Base-by-base conservation (phyloP, 2,113 vertebrate species). In the Bambusicola thoracicus region DNA sequence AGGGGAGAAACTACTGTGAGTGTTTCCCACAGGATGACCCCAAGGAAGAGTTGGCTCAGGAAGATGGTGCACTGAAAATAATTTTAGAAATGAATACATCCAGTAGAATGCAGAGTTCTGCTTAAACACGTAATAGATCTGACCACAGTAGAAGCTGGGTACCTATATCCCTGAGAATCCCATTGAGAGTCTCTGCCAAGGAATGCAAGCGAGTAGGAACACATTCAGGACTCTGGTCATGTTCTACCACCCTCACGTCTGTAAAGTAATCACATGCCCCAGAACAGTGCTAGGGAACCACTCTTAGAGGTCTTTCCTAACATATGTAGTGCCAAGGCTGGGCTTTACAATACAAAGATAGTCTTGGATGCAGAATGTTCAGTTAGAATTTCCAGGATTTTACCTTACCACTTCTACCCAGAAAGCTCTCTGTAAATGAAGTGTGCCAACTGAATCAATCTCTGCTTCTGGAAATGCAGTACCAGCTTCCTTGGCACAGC, bases 401-500 rank as follows among this genome's bases (percentile, higher is more conserved):
- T 74, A 44, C 34, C 36, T 92, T 56, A 40, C 13, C 32, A 25
- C 11, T 46, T 14, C 29, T 65, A 63, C 67, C 22, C 68, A 83
- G 29, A 83, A 85, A 87, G 29, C 13, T 59, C 62, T 53, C 59
- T 2, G 0, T 44, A 75, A 87, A 67, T 61, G 10, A 80, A 80
- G 68, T 43, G 48, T 51, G 87, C 51, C 80, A 88, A 49, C 27
- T 61, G 68, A n/a, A 75, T 77, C 69, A 55, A 36, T 81, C 74
- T 24, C 46, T 92, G 44, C 43, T 79, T 78, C 90, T 95, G 91
- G 73, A 94, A 76, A 81, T 65, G 48, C 89, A 90, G 66, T 36
- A 36, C 73, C 76, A 84, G 69, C 73, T 88, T 86, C 61, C 29
- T 68, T 86, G 90, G 79, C 82, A 90, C 13, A 29, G 27, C 44